Evolutionary conservation across 2,888 invertebrate genomes (phyloP), one percentile per base, ranked within the genome.

Genomic region (Pomacea canaliculata): DNA sequence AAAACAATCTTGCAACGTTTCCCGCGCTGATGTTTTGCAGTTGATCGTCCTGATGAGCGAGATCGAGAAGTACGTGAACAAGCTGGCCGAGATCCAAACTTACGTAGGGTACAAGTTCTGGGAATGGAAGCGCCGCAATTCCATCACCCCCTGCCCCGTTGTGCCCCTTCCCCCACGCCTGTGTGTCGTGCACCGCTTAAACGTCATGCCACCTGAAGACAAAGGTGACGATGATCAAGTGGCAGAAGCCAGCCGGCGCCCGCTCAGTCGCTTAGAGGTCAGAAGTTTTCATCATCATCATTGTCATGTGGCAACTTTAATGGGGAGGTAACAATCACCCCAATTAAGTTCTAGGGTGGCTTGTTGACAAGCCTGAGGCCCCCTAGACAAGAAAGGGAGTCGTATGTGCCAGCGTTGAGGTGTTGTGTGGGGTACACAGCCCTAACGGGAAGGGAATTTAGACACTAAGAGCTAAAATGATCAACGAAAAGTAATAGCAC

Each of bases 1-100:
- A 37, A 37, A 37, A 37, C 3, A 37, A 37, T 37, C 3, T 37
- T 37, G 37, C 37, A 37, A 5, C 5, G 3, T 37, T 37, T 37
- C 37, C 37, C 37, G 37, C 37, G 37, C 3, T 56, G 27, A 23
- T 63, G 16, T 2, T 27, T 19, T 18, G 8, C 68, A 68, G 68
- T 2, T 68, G 10, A 9, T 9, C 48, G 13, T 9, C 68, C 27
- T 68, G 13, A 12, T 68, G 68, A 37, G 68, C n/a, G 68, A 68
- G 19, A 68, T 68, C 48, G 68, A 68, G 48, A 9, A 68, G 12
- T 68, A 68, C 48, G 68, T 46, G 23, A 68, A 68, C 68, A 68
- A 68, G 48, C 68, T 68, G 68, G n/a, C 16, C 18, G 68, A 48
- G n/a, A 68, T 68, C 48, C 68, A 68, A 37, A 7, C 37, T 1